Base-by-base conservation (phyloP, 2,797 vertebrate genomes). In the Myotis daubentonii region DNA sequence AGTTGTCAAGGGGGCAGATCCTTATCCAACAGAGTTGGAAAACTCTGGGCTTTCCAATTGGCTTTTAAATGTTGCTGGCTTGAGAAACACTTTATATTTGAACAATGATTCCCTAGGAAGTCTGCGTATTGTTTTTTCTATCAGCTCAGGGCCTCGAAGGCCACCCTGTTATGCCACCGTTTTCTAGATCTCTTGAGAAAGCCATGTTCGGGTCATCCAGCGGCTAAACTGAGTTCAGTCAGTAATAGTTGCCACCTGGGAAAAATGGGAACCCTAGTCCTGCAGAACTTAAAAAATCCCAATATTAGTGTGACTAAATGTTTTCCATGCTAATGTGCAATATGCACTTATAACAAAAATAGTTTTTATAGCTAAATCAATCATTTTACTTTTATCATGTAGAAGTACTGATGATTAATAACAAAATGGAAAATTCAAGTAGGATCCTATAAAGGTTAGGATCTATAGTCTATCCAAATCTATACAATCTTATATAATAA, bases 11-110 rank as follows among this genome's bases (percentile, higher is more conserved):
- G 74, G 71, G 36, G 3, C 74, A 71, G 60, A 8, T 13, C 38
- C 7, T 74, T 5, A 5, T 38, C 33, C 6, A 19, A 38, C 9
- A 33, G 7, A 85, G n/a, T 0, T 57, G 44, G 79, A 80, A 70
- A 81, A 38, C 1, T 47, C 30, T 55, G 20, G n/a, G 9, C 44
- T 92, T 94, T 78, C 8, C 25, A 78, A 49, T 2, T 93, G 53
- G 25, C 44, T 89, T 88, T 86, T 28, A 76, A 76, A 25, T 92
- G 5, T 36, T 74, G 30, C 13, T 62, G 19, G 13, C 19, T 17
- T 86, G 51, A 88, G 30, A 89, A 91, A 76, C 60, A 15, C 44
- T 83, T 93, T 93, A 23, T 60, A 60, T 49, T 49, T 79, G 41
- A 15, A 57, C 6, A 30, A 11, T 47, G 30, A 83, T 55, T 68